These are phyloP conservation scores for Sitta europaea DNA, from an alignment of 2,113 vertebrate species.

Conservation along the genomic window DNA sequence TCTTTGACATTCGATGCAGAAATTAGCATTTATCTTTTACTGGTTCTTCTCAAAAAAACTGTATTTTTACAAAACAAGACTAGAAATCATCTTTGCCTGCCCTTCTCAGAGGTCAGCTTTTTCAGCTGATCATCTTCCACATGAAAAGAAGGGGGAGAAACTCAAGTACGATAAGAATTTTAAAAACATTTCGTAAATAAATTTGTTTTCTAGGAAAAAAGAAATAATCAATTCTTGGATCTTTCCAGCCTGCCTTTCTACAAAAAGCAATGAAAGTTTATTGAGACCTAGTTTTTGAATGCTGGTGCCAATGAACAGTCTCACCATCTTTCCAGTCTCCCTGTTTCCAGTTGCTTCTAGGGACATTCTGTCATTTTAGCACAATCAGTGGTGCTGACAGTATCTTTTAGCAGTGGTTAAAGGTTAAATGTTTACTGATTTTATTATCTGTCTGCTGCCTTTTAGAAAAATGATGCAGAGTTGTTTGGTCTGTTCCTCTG, in stretches of 20 bases:
- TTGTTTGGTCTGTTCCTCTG: neutral
- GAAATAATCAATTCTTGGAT: neutral
- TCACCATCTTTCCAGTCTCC: neutral
- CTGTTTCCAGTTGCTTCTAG: neutral
- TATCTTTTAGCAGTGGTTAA: neutral
- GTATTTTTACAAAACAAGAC: neutral
- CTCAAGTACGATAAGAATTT: neutral
- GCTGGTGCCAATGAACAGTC: neutral
- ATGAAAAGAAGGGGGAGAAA: neutral
- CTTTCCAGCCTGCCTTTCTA: neutral
- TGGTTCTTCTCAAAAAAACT: neutral
- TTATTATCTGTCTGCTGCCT: neutral
- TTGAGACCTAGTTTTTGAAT: neutral
- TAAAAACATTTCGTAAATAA: neutral
- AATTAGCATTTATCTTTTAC: neutral
- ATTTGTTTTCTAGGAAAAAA: neutral
- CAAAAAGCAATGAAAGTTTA: neutral
- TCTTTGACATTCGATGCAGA: neutral
- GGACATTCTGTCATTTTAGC: neutral
- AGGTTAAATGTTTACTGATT: neutral
- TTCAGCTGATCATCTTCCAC: neutral
- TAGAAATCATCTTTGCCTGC: neutral
- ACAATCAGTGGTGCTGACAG: neutral
- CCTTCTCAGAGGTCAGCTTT: neutral
- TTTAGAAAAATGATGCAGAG: neutral